Base-by-base conservation (phyloP, 2,888 invertebrate genomes). In the Ctenicera cuprea region DNA sequence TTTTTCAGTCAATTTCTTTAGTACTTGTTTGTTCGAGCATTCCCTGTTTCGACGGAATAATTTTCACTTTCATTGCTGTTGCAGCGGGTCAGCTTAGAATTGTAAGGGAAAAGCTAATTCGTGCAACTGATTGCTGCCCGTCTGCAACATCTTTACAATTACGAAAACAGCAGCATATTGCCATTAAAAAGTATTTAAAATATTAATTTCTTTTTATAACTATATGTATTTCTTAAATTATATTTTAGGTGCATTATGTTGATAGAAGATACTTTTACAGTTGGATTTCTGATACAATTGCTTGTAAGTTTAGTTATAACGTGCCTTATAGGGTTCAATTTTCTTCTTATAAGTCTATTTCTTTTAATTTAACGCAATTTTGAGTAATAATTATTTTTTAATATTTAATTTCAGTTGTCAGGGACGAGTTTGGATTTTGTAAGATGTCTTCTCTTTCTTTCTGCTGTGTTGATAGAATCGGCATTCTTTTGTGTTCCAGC, bases 401-500 rank as follows among this genome's bases (percentile, higher is more conserved):
- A 14, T 1, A 33, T 33, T 9, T 8, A 4, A 33, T 52, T 52
- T 22, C 5, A 52, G 52, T 3, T 22, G 2, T 12, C 52, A 2
- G 52, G 26, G n/a, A 52, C 26, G 7, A 52, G 26, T 52, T 7
- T 22, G 14, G 22, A 22, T 3, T 52, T 52, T 52, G 26, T 16
- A 26, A 52, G 52, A 52, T 22, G 52, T 7, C 7, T 22, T 7
- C 26, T 26, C 12, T 52, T 52, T n/a, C 26, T 52, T 26, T 0
- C 12, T n/a, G 11, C 52, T 12, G 52, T 52, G 2, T 5, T 30
- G 0, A 22, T 52, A 4, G 52, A 52, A 14, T 12, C 26, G 22
- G 22, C 52, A 22, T 22, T 22, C 4, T 52, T 52, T n/a, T 52
- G 52, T 14, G 12, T 52, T n/a, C 52, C 52, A n/a, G 52, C 18